Conservation (phyloP, 2,113 vertebrate species). For the Pseudorhombus dupliciocellatus region DNA sequence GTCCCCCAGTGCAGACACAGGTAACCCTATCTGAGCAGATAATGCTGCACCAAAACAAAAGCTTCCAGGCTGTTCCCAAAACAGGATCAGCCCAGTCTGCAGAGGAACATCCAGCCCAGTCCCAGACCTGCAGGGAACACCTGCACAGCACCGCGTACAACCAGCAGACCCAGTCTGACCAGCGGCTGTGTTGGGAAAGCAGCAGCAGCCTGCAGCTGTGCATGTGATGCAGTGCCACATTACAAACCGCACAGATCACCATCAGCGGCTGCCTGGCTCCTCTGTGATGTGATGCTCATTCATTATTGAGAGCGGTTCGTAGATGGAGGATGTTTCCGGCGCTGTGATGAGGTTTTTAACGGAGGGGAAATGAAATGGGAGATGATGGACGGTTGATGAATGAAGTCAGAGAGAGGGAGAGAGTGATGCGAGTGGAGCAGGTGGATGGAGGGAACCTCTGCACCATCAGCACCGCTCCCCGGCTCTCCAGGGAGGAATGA, state of each 20-base stretch:
- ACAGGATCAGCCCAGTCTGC: conserved; percentile 36
- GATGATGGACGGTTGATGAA: neutral
- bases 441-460: neutral
- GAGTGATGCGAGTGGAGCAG: conserved; percentile 17
- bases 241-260: conserved; percentile 2
- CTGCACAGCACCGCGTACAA: conserved; percentile 45
- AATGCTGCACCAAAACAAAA: conserved; percentile 13
- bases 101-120: neutral
- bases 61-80: conserved; percentile 16
- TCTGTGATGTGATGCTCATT: neutral
- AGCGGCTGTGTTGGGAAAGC: conserved; percentile 48
- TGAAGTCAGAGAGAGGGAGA: neutral
- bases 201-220: conserved; percentile 39
- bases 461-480: neutral
- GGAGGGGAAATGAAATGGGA: neutral
- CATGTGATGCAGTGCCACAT: conserved; percentile 21
- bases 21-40: conserved; percentile 22
- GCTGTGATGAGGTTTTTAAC: neutral
- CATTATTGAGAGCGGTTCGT: neutral
- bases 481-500: neutral
- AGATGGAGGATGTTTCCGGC: neutral
- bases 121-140: conserved; percentile 32
- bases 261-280: neutral
- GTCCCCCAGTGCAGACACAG: neutral
- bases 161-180: conserved; percentile 5